Evolutionary conservation across 2,888 invertebrate genomes (phyloP).

Genomic region (Pandemis corylana): DNA sequence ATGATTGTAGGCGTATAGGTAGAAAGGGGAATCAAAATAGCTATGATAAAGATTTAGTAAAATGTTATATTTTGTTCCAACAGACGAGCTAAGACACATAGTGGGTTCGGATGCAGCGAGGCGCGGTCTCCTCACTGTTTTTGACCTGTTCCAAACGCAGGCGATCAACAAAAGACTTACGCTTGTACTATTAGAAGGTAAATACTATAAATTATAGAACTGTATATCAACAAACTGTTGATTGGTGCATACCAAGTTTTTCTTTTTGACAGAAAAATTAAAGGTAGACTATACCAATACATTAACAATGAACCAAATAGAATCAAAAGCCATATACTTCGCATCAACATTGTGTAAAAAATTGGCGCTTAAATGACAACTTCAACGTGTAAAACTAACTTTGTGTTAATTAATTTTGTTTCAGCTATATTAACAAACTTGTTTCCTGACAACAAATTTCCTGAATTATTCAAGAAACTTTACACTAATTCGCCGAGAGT

Average conservation of each 20-base stretch:
- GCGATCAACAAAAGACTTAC: conserved; percentile 93
- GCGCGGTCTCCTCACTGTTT: conserved; percentile 92
- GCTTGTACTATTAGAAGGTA: conserved; percentile 93
- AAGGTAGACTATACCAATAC: too few relatives aligned
- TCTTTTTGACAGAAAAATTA: too few relatives aligned
- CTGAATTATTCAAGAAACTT: conserved; percentile 88
- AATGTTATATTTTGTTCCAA: conserved; percentile 13
- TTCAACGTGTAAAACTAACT: background rate
- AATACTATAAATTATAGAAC: conserved; percentile 23
- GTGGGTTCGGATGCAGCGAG: conserved; percentile 95
- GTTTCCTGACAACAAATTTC: conserved; percentile 92
- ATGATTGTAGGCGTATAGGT: too few relatives aligned
- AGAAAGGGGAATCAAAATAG: too few relatives aligned
- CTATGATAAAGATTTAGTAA: background rate
- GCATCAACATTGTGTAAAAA: too few relatives aligned
- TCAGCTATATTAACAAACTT: conserved; percentile 86
- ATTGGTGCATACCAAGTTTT: too few relatives aligned
- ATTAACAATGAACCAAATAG: too few relatives aligned
- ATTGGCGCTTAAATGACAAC: background rate
- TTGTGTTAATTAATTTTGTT: conserved; percentile 44
- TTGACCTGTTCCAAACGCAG: conserved; percentile 94
- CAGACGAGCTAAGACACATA: conserved; percentile 95
- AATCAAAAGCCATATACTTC: too few relatives aligned
- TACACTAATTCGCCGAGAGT: conserved; percentile 87
- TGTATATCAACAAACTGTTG: background rate